phyloP scores from a whole-genome alignment of 2,113 vertebrate species.

The Nematolebias whitei region DNA sequence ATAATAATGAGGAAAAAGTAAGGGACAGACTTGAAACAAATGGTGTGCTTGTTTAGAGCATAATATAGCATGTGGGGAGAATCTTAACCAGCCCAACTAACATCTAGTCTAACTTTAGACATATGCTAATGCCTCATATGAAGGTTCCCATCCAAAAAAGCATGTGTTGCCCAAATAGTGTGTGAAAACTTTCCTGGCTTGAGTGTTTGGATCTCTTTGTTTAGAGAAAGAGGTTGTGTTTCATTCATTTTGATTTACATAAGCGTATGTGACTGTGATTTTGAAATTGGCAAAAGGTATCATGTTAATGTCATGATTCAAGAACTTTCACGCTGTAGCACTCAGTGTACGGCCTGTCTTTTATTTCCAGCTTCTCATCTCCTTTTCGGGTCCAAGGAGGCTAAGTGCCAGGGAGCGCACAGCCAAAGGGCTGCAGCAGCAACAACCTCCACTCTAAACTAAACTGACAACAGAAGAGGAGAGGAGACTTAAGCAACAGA shows the following conservation, averaged over 20 bases:
- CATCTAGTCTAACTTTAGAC: not conserved
- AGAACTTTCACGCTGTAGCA: constrained; percentile 37
- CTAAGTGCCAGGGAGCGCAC: constrained; percentile 53
- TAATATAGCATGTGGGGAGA: not conserved
- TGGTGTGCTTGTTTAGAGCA: not conserved
- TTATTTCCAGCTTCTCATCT: constrained; percentile 28
- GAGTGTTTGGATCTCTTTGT: not conserved
- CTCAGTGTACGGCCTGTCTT: constrained; percentile 41
- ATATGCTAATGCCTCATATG: not conserved
- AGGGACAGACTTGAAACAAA: not conserved
- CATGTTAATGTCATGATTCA: constrained; percentile 35
- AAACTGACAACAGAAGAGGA: constrained; percentile 68
- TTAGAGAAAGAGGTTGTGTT: not conserved
- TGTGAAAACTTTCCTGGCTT: not conserved
- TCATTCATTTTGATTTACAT: not conserved
- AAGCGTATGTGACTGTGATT: not conserved
- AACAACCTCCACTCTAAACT: constrained; percentile 59
- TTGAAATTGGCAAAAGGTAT: constrained; percentile 8
- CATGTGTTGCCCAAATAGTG: not conserved
- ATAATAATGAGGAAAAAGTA: not conserved
- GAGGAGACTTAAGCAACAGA: constrained; percentile 62
- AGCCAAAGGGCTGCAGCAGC: constrained; percentile 60
- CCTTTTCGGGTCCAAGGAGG: constrained; percentile 49
- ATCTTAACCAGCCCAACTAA: not conserved
- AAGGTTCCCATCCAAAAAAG: not conserved